Evolutionary conservation across 2,113 vertebrate genomes (phyloP).

Genomic region (Oncorhynchus keta): DNA sequence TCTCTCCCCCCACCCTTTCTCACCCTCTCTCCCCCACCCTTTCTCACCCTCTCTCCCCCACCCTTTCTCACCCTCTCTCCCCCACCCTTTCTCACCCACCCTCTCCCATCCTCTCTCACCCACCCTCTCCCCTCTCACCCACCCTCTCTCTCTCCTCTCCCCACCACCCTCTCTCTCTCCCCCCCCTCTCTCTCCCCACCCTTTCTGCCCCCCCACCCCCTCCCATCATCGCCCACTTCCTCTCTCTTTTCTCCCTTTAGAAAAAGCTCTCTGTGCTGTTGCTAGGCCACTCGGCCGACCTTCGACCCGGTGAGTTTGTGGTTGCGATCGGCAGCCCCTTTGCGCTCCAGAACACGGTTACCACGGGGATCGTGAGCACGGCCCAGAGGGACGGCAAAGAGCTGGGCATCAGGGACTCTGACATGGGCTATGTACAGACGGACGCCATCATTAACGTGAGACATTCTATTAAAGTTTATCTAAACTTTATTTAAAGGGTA

Average conservation of each 20-base stretch:
- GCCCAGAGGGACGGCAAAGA: slow-evolving; percentile 91
- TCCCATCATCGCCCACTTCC: neutral
- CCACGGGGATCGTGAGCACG: slow-evolving; percentile 95
- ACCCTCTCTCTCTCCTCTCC: too few species aligned
- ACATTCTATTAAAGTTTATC: neutral
- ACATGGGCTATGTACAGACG: slow-evolving; percentile 97
- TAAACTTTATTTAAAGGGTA: neutral
- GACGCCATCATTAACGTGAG: slow-evolving; percentile 98
- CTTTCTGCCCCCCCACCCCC: too few species aligned
- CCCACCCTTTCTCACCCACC: too few species aligned
- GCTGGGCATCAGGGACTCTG: slow-evolving; percentile 87
- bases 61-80: too few species aligned
- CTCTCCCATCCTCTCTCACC: too few species aligned
- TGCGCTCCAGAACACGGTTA: slow-evolving; percentile 95
- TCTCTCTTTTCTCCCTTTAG: slow-evolving; percentile 53
- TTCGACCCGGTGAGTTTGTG: slow-evolving; percentile 90
- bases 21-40: too few species aligned
- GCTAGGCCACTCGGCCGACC: slow-evolving; percentile 85
- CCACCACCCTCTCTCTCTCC: too few species aligned
- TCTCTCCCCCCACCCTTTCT: too few species aligned
- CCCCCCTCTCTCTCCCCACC: too few species aligned
- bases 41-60: too few species aligned
- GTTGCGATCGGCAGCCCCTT: slow-evolving; percentile 95
- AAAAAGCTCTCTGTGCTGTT: slow-evolving; percentile 79
- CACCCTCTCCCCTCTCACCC: too few species aligned